Percentiles rank a stretch among this genome's conserved stretches.
phyloP scores from a whole-genome alignment of 2,797 vertebrate species.

The Myoxocephalus aenaeus region DNA sequence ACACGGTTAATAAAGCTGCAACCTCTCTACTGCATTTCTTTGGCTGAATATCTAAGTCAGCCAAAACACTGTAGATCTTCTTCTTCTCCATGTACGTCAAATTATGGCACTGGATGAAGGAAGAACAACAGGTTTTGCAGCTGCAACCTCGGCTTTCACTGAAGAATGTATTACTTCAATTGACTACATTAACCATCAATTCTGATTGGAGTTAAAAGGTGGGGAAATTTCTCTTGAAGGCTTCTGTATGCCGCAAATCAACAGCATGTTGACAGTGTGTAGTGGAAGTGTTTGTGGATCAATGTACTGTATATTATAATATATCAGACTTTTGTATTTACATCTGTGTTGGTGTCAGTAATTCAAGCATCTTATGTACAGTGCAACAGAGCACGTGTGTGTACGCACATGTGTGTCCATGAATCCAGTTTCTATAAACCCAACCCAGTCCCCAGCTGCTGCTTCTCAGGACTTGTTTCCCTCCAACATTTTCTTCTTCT shows the following conservation, averaged over 20 bases:
- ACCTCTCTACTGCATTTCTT: too few species aligned
- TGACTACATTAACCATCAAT: not conserved
- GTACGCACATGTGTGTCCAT: constrained; percentile 10
- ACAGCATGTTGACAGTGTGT: not conserved
- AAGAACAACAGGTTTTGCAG: not conserved
- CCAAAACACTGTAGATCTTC: not conserved
- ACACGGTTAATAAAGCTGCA: not conserved
- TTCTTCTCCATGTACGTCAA: not conserved
- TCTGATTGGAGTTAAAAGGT: not conserved
- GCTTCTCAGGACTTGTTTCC: constrained; percentile 50
- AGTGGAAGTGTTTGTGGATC: not conserved
- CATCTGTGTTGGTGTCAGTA: not conserved
- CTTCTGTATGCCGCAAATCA: not conserved
- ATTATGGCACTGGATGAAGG: not conserved
- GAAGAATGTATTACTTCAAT: not conserved
- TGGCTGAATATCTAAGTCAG: not conserved
- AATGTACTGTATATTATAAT: not conserved
- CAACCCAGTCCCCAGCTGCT: constrained; percentile 58
- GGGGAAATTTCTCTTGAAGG: not conserved
- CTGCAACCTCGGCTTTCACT: not conserved
- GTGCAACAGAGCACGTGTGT: not conserved
- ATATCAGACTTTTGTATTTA: not conserved
- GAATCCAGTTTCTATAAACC: constrained; percentile 43
- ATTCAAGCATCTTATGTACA: not conserved
- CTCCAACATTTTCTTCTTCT: constrained; percentile 47